Percentiles rank a stretch among this genome's conserved stretches.
phyloP scores from a whole-genome alignment of 2,113 vertebrate species.

The Piprites chloris region DNA sequence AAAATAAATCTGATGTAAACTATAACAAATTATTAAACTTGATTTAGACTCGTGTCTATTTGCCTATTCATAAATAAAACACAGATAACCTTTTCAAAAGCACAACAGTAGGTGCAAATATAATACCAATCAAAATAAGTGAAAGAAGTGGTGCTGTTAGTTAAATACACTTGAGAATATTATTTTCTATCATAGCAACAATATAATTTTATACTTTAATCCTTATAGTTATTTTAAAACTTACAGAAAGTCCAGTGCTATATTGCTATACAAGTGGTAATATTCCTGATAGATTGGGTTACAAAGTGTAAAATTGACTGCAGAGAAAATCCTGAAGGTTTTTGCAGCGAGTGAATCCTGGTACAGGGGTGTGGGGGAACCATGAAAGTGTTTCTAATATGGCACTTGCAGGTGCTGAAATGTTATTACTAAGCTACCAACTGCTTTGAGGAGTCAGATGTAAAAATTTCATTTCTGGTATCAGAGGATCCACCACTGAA shows the following conservation, averaged over 20 bases:
- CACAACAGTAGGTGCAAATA: not conserved
- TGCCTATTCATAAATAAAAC: not conserved
- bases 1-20: not conserved
- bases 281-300: slow-evolving; percentile 29
- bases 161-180: not conserved
- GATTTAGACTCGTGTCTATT: not conserved
- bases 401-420: slow-evolving; percentile 51
- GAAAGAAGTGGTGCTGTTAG: not conserved
- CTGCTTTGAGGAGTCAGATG: slow-evolving; percentile 39
- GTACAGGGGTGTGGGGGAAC: not conserved
- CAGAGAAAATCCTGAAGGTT: slow-evolving; percentile 31
- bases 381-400: slow-evolving; percentile 53
- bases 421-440: slow-evolving; percentile 33
- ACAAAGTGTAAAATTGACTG: slow-evolving; percentile 51
- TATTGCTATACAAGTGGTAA: not conserved
- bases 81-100: not conserved
- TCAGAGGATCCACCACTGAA: slow-evolving; percentile 25
- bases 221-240: not conserved
- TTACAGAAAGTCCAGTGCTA: not conserved
- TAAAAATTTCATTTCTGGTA: slow-evolving; percentile 46
- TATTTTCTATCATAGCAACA: not conserved
- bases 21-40: not conserved
- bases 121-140: not conserved
- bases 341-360: slow-evolving; percentile 13
- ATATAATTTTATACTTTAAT: not conserved